A percentile compares a stretch with the other conserved stretches of the same genome.
Evolutionary conservation across 2,888 invertebrate genomes (phyloP).

Genomic region (Coleophora flavipennella): DNA sequence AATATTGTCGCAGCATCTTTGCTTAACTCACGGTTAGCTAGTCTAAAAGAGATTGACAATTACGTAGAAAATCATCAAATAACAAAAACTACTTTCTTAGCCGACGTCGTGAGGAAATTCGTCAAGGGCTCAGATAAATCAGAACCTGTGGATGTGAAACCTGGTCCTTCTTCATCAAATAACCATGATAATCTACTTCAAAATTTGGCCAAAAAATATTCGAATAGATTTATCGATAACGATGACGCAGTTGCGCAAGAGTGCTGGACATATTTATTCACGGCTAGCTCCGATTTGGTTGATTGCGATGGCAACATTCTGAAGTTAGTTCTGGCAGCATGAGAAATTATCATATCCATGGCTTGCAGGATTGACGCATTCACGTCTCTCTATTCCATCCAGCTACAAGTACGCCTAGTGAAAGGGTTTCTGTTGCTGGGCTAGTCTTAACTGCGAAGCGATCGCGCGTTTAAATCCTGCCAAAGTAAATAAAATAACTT

Average conservation of each 20-base stretch:
- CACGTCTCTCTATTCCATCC: background rate
- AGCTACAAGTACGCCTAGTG: background rate
- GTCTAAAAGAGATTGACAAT: background rate
- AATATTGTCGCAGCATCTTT: background rate
- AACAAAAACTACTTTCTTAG: background rate
- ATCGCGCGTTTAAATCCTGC: too few relatives aligned
- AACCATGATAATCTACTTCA: too few relatives aligned
- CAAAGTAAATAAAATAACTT: too few relatives aligned
- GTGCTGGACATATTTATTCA: too few relatives aligned
- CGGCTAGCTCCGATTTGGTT: background rate
- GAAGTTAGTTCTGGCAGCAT: background rate
- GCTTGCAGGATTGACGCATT: background rate
- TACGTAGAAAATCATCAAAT: background rate
- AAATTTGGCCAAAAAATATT: background rate
- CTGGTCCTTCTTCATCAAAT: background rate
- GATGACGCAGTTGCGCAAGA: too few relatives aligned
- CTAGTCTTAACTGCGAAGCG: too few relatives aligned
- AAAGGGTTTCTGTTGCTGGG: background rate
- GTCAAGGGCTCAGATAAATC: background rate
- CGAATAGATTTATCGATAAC: background rate
- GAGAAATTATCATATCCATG: background rate
- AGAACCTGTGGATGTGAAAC: background rate
- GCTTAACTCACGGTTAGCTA: background rate
- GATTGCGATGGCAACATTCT: too few relatives aligned
- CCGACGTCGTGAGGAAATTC: too few relatives aligned